These are phyloP conservation scores for Acipenser transmontanus DNA, from an alignment of 2,797 vertebrate genomes.

Conservation along the genomic window DNA sequence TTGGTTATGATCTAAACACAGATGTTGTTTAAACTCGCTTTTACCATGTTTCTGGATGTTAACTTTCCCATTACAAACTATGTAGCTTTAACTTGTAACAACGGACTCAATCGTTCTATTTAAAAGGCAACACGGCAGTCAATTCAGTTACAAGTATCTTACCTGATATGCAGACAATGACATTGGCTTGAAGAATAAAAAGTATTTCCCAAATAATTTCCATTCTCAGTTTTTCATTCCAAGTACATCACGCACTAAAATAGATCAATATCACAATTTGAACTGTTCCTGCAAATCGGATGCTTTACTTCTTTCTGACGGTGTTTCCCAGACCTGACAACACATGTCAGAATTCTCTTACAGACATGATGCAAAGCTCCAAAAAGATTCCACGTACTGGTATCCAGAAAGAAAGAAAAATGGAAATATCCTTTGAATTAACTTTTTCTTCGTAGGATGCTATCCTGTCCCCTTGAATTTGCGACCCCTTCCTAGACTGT, in stretches of 20 bases:
- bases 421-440: constrained; percentile 24
- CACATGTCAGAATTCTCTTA: constrained; percentile 72
- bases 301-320: constrained; percentile 71
- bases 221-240: constrained; percentile 93
- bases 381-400: constrained; percentile 30
- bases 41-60: too few species aligned
- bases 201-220: constrained; percentile 97
- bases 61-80: too few species aligned
- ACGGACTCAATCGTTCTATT: too few species aligned
- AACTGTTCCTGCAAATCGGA: constrained; percentile 69
- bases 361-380: constrained; percentile 32
- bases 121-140: too few species aligned
- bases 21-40: too few species aligned
- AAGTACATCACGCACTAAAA: constrained; percentile 81
- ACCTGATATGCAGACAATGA: constrained; percentile 95
- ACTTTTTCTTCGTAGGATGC: constrained; percentile 30
- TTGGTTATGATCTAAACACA: too few species aligned
- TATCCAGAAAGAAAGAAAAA: constrained; percentile 7
- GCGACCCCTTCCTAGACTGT: constrained; percentile 29
- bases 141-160: constrained; percentile 35
- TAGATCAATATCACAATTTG: constrained; percentile 72
- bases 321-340: constrained; percentile 76
- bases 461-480: constrained; percentile 21
- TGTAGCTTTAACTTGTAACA: too few species aligned
- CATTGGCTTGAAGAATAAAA: constrained; percentile 92